A percentile compares a stretch with the other conserved stretches of the same genome.
Evolutionary conservation across 2,113 vertebrate species (phyloP).

Genomic region (Clarias magur): DNA sequence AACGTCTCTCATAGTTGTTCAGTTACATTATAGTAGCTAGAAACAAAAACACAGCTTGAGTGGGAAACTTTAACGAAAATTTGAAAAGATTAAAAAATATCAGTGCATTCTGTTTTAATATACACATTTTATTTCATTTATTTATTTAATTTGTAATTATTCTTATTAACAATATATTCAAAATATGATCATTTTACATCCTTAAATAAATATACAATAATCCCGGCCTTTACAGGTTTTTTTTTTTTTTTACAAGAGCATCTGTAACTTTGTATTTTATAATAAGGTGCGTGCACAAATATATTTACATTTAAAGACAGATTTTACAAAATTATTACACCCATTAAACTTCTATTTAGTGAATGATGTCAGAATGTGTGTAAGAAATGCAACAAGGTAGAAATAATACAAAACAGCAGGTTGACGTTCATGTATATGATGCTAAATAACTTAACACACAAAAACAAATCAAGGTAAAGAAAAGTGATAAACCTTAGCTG

Average conservation of each 20-base stretch:
- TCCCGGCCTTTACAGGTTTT: neutral
- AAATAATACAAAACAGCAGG: neutral
- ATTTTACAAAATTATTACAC: neutral
- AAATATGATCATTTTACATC: neutral
- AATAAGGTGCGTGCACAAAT: neutral
- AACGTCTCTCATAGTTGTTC: too few species aligned
- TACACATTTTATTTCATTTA: neutral
- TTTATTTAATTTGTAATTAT: neutral
- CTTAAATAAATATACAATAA: conserved; percentile 24
- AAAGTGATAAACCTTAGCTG: neutral
- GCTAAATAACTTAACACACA: neutral
- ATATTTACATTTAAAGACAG: neutral
- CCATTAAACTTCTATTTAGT: neutral
- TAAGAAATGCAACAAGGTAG: neutral
- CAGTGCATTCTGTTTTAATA: neutral
- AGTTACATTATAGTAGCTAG: too few species aligned
- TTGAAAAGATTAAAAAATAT: neutral
- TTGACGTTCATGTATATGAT: neutral
- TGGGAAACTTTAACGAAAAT: neutral
- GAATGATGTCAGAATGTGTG: neutral
- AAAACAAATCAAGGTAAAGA: neutral
- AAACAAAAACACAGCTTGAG: neutral
- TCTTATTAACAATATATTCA: neutral
- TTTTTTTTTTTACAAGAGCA: neutral
- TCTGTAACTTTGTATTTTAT: neutral